These are phyloP conservation scores for Chrysopilus asiliformis DNA, from an alignment of 2,888 invertebrate species.

Conservation along the genomic window DNA sequence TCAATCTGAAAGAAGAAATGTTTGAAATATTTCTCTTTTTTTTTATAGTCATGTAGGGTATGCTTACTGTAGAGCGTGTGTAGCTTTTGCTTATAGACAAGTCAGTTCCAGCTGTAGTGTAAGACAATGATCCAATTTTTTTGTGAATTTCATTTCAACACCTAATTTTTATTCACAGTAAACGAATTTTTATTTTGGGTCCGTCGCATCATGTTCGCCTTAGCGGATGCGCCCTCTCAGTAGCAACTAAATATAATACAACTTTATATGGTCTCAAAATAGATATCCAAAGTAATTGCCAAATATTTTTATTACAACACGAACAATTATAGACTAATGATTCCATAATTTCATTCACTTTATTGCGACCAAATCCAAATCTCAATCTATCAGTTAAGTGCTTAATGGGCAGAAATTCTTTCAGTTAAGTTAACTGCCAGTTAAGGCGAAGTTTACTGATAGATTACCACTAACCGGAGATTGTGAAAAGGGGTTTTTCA, in stretches of 20 bases:
- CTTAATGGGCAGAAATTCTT: too few relatives aligned
- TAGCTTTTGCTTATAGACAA: constrained; percentile 92
- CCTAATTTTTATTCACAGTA: constrained; percentile 38
- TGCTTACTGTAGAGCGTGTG: constrained; percentile 95
- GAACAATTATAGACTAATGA: too few relatives aligned
- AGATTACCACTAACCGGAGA: too few relatives aligned
- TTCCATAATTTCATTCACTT: too few relatives aligned
- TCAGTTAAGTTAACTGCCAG: too few relatives aligned
- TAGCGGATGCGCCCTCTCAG: constrained; percentile 84
- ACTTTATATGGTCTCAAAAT: constrained; percentile 91
- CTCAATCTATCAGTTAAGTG: too few relatives aligned
- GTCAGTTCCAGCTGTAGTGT: constrained; percentile 82
- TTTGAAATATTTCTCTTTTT: too few relatives aligned
- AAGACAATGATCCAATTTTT: constrained; percentile 34
- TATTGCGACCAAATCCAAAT: too few relatives aligned
- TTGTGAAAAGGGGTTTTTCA: too few relatives aligned
- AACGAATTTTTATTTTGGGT: constrained; percentile 85
- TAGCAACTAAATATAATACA: constrained; percentile 80
- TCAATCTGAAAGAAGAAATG: too few relatives aligned
- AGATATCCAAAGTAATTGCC: constrained; percentile 78
- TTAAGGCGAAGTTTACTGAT: too few relatives aligned
- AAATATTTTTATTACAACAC: too few relatives aligned
- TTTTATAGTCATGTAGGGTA: constrained; percentile 94
- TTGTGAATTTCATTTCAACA: constrained; percentile 7
- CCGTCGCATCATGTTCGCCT: constrained; percentile 95